Evolutionary conservation across 2,888 invertebrate genomes (phyloP).

Genomic region (Caenorhabditis japonica): DNA sequence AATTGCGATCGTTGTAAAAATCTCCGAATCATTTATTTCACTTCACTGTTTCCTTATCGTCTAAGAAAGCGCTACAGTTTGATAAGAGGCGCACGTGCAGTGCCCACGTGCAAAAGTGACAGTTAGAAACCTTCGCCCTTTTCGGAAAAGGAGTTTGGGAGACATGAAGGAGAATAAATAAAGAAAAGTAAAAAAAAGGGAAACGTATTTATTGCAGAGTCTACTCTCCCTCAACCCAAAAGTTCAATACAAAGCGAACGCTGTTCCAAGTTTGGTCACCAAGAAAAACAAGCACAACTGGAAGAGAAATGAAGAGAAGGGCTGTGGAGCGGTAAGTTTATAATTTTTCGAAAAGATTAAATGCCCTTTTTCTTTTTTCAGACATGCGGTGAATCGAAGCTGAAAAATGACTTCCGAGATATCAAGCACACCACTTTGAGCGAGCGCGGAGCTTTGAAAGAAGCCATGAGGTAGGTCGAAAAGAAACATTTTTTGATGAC

Average conservation of each 20-base stretch:
- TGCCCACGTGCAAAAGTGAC: conserved; percentile 27
- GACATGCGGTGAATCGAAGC: conserved; percentile 81
- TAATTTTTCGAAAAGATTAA: not conserved
- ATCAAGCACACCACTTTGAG: conserved; percentile 97
- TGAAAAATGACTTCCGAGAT: conserved; percentile 91
- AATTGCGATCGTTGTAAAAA: no score
- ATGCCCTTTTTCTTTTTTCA: conserved; percentile 28
- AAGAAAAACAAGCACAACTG: conserved; percentile 91
- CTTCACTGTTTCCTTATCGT: conserved; percentile 6
- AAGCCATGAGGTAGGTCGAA: conserved; percentile 68
- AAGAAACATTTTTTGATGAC: conserved; percentile 2
- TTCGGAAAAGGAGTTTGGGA: not conserved
- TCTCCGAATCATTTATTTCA: no score
- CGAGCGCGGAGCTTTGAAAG: conserved; percentile 89
- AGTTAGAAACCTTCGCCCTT: conserved; percentile 28
- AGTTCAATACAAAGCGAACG: conserved; percentile 84
- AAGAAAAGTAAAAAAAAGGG: not conserved
- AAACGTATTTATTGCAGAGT: conserved; percentile 83
- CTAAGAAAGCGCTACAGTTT: conserved; percentile 29
- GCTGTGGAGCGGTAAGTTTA: conserved; percentile 83
- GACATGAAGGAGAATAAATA: not conserved
- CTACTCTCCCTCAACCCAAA: conserved; percentile 89
- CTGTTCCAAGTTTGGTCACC: conserved; percentile 88
- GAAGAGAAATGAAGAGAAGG: conserved; percentile 91
- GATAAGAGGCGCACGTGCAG: conserved; percentile 37